Percentiles rank a stretch among this genome's conserved stretches.
Conservation (phyloP, 2,797 vertebrate genomes). For the Hemibagrus guttatus region DNA sequence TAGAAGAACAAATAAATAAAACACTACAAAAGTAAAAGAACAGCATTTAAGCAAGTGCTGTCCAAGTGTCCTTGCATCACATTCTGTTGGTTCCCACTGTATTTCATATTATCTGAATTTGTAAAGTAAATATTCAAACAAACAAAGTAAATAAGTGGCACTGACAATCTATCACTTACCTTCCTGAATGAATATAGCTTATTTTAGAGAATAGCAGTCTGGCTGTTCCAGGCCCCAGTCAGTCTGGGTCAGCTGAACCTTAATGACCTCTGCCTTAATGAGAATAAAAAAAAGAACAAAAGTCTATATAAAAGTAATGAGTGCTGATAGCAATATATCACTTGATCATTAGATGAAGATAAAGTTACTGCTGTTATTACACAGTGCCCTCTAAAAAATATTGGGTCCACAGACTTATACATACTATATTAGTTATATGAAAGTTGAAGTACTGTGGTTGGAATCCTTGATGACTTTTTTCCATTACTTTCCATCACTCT, state of each 20-base stretch:
- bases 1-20: not conserved
- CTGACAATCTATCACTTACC: conserved; percentile 61
- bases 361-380: conserved; percentile 13
- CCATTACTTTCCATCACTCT: not conserved
- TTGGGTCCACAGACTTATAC: not conserved
- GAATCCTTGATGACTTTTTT: not conserved
- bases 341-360: conserved; percentile 15
- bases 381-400: conserved; percentile 29
- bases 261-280: conserved; percentile 46
- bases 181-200: conserved; percentile 59
- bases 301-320: conserved; percentile 1
- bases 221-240: conserved; percentile 26
- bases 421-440: conserved; percentile 12
- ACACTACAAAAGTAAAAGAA: not conserved
- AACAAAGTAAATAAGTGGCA: conserved; percentile 55
- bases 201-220: conserved; percentile 55
- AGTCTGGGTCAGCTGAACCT: conserved; percentile 30
- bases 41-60: not conserved
- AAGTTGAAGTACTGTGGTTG: not conserved
- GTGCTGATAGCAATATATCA: conserved; percentile 31
- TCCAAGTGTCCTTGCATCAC: not conserved
- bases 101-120: conserved; percentile 27
- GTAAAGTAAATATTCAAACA: conserved; percentile 60
- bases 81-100: conserved; percentile 36
- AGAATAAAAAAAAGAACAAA: conserved; percentile 15